These are phyloP conservation scores for Irena cyanogastra DNA, from an alignment of 2,113 vertebrate species.

Conservation along the genomic window DNA sequence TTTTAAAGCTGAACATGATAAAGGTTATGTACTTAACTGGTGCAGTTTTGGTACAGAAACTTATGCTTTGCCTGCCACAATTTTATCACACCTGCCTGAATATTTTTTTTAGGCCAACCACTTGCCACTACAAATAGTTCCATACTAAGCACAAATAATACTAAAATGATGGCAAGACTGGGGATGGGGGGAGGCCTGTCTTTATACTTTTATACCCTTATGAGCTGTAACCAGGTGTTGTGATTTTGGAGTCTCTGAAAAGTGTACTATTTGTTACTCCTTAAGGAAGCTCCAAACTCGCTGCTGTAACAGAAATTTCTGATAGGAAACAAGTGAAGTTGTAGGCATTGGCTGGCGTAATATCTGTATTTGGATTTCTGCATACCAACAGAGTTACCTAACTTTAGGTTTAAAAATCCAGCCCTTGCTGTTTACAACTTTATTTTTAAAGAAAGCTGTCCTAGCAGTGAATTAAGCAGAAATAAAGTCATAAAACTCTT, in stretches of 20 bases:
- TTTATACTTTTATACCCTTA: not conserved
- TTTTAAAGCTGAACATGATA: not conserved
- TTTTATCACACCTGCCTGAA: not conserved
- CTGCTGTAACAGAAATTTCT: not conserved
- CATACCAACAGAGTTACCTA: not conserved
- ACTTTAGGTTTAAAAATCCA: not conserved
- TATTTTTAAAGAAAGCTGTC: not conserved
- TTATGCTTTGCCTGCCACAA: not conserved
- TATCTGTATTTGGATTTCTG: constrained; percentile 33
- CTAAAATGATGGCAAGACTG: not conserved
- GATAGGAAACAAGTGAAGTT: not conserved
- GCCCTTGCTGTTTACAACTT: not conserved
- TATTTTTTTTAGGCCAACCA: not conserved
- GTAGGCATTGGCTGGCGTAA: not conserved
- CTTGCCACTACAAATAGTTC: not conserved
- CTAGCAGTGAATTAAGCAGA: not conserved
- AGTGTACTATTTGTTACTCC: not conserved
- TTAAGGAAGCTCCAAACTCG: not conserved
- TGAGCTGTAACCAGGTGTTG: not conserved
- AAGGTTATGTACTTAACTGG: not conserved
- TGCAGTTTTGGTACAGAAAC: not conserved
- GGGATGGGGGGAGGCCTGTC: fast-evolving
- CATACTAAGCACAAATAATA: not conserved
- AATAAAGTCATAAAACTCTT: not conserved
- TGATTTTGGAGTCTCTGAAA: not conserved